A percentile compares a stretch with the other conserved stretches of the same genome.
Conservation (phyloP, 2,888 invertebrate species). For the Colostygia pectinataria region DNA sequence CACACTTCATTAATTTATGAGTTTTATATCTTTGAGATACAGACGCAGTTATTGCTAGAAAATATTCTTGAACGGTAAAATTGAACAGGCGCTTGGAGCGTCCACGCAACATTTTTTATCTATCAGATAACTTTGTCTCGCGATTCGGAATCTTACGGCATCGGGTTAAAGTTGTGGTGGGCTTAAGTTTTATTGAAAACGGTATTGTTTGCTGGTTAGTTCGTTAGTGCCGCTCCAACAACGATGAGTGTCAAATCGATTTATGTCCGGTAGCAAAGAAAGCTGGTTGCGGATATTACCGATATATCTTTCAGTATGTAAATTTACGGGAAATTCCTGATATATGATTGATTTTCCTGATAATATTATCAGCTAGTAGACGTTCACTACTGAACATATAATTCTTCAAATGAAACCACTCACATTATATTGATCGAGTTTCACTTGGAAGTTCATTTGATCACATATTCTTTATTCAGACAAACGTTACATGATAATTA, state of each 20-base stretch:
- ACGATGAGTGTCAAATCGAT: slow-evolving; percentile 38
- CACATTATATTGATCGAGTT: no score
- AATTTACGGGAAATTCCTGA: no score
- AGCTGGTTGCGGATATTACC: slow-evolving; percentile 18
- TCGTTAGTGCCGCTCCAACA: slow-evolving; percentile 36
- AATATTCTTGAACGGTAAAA: slow-evolving; percentile 2
- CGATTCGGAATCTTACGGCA: slow-evolving; percentile 4
- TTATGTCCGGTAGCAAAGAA: slow-evolving; percentile 38
- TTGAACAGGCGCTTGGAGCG: not conserved
- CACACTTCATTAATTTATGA: not conserved
- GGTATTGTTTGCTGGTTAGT: slow-evolving; percentile 21
- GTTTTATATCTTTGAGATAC: not conserved
- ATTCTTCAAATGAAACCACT: no score
- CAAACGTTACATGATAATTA: no score
- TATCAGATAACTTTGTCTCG: not conserved
- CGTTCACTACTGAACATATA: no score
- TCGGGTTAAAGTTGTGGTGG: not conserved
- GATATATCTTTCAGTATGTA: not conserved
- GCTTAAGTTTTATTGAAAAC: slow-evolving; percentile 2
- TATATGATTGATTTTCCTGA: no score
- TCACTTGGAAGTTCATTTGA: no score
- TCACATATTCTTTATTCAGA: no score
- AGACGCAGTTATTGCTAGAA: not conserved
- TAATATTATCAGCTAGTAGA: no score
- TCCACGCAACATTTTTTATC: slow-evolving; percentile 16